Evolutionary conservation across 2,113 vertebrate genomes (phyloP), one percentile per base, ranked within the genome.

Genomic region (Indicator indicator): DNA sequence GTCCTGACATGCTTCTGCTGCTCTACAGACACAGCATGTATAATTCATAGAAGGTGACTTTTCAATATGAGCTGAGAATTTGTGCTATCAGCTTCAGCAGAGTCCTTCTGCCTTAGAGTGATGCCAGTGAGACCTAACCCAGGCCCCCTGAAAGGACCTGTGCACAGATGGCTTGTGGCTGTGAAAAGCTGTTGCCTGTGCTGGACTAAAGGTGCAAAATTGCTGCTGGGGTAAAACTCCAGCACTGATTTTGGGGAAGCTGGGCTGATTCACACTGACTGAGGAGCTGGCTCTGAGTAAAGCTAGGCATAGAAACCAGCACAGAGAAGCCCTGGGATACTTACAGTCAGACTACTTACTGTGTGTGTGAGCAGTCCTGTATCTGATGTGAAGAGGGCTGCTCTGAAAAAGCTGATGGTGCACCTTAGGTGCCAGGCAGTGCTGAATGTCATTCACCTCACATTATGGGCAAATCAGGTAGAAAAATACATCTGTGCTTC

Each of bases 81-180:
- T n/a, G 27, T 48, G 38, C 38, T 5, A 4, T 48, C 24, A n/a
- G n/a, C 42, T 91, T 64, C 38, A 23, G 13, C 8, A 24, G 17
- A 44, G 27, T n/a, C 5, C 23, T 36, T 84, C 23, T 82, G 26
- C 23, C 44, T 69, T 46, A 1, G 62, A 0, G 0, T 16, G 63
- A 46, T 54, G 50, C 26, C 33, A 38, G 12, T 6, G 44, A 71
- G 38, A 60, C 42, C 11, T 11, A 26, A 71, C 13, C 52, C 0
- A 1, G 70, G 8, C 9, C 16, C 30, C 56, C 36, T 27, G 1
- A 8, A 69, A 82, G 13, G 26, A 4, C 12, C 24, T 15, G 17
- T 40, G 52, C 19, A 24, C 26, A 26, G 15, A 38, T 28, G 32
- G 38, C 6, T 21, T 4, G 13, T 28, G 44, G 54, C 16, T n/a